Conservation (phyloP, 2,797 vertebrate genomes). For the Cynodonichthys magdalenae region DNA sequence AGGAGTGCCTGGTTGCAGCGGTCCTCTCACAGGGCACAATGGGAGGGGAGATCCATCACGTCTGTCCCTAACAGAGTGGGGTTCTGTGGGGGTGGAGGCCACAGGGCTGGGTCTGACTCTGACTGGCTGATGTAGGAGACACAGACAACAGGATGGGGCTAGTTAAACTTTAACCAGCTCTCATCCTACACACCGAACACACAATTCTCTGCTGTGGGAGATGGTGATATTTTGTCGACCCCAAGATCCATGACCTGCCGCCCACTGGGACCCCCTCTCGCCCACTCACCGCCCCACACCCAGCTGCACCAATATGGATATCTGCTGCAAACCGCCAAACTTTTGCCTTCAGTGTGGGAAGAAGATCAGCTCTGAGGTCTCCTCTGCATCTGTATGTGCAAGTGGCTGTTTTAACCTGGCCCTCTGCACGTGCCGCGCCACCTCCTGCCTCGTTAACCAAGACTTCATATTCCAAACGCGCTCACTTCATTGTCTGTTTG, state of each 20-base stretch:
- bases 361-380: conserved; percentile 57
- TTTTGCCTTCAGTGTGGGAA: conserved; percentile 70
- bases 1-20: conserved; percentile 71
- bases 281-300: conserved; percentile 69
- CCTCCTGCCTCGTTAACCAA: conserved; percentile 48
- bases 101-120: conserved; percentile 40
- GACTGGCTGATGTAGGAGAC: conserved; percentile 59
- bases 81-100: conserved; percentile 71
- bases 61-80: conserved; percentile 83
- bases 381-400: conserved; percentile 47
- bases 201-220: conserved; percentile 67
- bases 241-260: conserved; percentile 68
- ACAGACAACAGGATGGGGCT: conserved; percentile 78
- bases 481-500: conserved; percentile 35
- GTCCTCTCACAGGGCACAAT: conserved; percentile 73
- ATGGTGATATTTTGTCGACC: conserved; percentile 66
- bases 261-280: conserved; percentile 74
- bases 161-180: conserved; percentile 98
- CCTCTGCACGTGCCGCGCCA: conserved; percentile 59
- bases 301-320: conserved; percentile 72
- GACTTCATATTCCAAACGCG: conserved; percentile 55
- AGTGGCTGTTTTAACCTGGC: conserved; percentile 58
- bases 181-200: conserved; percentile 79
- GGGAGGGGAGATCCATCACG: conserved; percentile 83
- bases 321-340: conserved; percentile 29